Evolutionary conservation across 2,113 vertebrate species (phyloP).

Genomic region (Brachypteracias leptosomus): DNA sequence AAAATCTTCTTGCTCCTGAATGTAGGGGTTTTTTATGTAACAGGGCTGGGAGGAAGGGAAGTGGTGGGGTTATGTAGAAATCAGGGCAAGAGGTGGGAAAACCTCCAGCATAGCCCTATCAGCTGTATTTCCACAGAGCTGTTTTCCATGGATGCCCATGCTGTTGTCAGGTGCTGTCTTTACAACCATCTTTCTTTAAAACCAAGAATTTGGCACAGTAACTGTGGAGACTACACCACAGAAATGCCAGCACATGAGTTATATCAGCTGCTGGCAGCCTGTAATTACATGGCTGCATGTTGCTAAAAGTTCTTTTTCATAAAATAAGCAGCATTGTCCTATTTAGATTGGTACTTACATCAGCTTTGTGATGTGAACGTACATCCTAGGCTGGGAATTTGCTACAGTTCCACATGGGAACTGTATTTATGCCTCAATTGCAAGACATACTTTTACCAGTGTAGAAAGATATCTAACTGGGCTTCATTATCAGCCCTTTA

Average conservation of each 20-base stretch:
- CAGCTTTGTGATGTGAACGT: neutral
- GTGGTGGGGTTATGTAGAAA: neutral
- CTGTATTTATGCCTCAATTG: neutral
- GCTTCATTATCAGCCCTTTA: neutral
- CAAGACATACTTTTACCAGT: neutral
- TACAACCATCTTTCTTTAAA: neutral
- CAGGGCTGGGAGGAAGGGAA: neutral
- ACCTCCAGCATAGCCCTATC: neutral
- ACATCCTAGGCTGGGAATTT: neutral
- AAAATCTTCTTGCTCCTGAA: neutral
- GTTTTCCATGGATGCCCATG: neutral
- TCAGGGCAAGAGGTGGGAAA: neutral
- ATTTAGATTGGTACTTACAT: neutral
- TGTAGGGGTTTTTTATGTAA: neutral
- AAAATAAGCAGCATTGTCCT: neutral
- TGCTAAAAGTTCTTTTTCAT: neutral
- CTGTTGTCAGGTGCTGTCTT: neutral
- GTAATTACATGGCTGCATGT: neutral
- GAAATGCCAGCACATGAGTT: neutral
- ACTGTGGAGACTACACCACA: neutral
- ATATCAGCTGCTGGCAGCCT: neutral
- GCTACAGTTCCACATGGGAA: neutral
- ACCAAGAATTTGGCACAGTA: neutral
- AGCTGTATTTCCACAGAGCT: neutral
- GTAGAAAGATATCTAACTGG: neutral